phyloP scores from a whole-genome alignment of 2,888 invertebrate genomes.

The Pheosia tremula region DNA sequence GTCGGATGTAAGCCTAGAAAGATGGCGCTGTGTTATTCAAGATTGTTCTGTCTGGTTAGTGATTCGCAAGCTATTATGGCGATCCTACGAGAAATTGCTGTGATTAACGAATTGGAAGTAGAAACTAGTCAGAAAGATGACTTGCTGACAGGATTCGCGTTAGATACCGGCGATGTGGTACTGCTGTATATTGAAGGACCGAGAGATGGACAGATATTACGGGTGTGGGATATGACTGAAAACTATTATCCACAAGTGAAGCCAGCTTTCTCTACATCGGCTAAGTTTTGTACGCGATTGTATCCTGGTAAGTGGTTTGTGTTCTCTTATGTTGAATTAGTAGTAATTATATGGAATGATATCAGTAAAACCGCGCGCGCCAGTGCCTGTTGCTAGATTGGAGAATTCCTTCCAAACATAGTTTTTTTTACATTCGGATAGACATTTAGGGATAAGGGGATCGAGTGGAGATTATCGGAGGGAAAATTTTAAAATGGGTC shows the following conservation, averaged over 20 bases:
- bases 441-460: no score
- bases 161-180: constrained; percentile 62
- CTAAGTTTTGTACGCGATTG: constrained; percentile 56
- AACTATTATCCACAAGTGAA: constrained; percentile 57
- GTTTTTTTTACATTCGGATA: no score
- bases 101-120: constrained; percentile 53
- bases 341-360: no score
- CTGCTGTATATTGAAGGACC: constrained; percentile 69
- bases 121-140: constrained; percentile 33
- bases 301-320: constrained; percentile 57
- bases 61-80: constrained; percentile 44
- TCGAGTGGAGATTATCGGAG: no score
- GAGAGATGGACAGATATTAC: constrained; percentile 60
- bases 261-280: constrained; percentile 61
- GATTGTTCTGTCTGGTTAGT: constrained; percentile 57
- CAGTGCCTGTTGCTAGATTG: no score
- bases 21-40: constrained; percentile 49
- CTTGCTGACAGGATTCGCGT: constrained; percentile 65
- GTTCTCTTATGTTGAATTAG: no score
- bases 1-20: constrained; percentile 64
- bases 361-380: no score
- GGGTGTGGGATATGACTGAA: constrained; percentile 63
- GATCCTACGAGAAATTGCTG: constrained; percentile 49
- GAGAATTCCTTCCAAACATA: no score
- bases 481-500: no score